phyloP scores from a whole-genome alignment of 2,797 vertebrate species.

The Epinephelus coioides region DNA sequence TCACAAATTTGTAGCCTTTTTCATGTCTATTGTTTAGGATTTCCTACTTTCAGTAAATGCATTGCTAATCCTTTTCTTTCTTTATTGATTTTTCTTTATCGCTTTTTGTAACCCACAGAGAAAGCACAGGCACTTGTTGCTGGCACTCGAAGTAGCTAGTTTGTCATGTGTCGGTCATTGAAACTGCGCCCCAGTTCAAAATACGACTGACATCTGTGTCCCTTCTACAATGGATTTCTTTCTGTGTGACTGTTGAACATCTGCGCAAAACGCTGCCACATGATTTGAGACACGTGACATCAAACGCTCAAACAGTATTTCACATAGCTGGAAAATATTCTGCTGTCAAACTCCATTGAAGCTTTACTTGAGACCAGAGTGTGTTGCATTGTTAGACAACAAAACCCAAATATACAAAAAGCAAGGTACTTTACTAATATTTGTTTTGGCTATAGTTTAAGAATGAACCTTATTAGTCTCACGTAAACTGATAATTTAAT shows the following conservation, averaged over 20 bases:
- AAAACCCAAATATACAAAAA: not conserved
- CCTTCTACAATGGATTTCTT: not conserved
- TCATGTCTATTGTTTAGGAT: not conserved
- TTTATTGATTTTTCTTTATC: conserved; percentile 5
- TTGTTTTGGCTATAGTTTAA: not conserved
- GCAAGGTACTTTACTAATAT: not conserved
- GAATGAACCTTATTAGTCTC: not conserved
- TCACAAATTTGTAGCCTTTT: not conserved
- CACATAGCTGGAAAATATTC: not conserved
- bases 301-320: not conserved
- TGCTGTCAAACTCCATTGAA: not conserved
- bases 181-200: not conserved
- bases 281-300: too few relatives aligned
- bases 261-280: too few relatives aligned
- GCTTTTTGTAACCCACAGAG: not conserved
- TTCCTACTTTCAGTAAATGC: not conserved
- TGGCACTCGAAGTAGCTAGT: conserved; percentile 13
- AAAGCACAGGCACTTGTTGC: not conserved
- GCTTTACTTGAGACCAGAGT: not conserved
- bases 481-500: not conserved
- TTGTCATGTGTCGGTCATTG: not conserved
- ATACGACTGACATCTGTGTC: conserved; percentile 8
- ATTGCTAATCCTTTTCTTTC: not conserved
- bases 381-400: not conserved
- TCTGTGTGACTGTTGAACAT: conserved; percentile 6